These are phyloP conservation scores for Peromyscus polionotus DNA, from an alignment of 2,113 vertebrate genomes.

Conservation along the genomic window DNA sequence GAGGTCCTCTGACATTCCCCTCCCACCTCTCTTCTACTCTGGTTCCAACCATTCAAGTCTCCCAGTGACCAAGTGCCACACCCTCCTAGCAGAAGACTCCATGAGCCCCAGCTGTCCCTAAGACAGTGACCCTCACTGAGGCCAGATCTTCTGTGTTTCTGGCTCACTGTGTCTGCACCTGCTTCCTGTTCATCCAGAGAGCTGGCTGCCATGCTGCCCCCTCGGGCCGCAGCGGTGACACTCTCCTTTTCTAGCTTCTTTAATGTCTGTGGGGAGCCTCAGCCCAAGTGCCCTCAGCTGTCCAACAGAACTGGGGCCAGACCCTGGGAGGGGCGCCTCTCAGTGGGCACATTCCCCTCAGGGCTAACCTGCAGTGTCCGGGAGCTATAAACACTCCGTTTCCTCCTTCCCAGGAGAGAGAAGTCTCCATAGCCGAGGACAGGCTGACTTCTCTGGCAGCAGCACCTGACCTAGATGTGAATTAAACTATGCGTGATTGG, in stretches of 20 bases:
- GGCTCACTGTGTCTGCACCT: not conserved
- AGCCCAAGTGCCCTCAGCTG: fast-evolving
- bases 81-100: fast-evolving
- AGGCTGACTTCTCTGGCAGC: not conserved
- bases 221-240: fast-evolving
- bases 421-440: fast-evolving
- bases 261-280: not conserved
- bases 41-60: no score
- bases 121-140: not conserved
- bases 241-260: not conserved
- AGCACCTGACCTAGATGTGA: no score
- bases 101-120: not conserved
- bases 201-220: not conserved
- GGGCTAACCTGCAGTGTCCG: not conserved
- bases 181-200: not conserved
- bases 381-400: fast-evolving
- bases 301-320: not conserved
- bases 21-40: fast-evolving
- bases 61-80: fast-evolving
- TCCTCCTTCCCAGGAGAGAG: not conserved
- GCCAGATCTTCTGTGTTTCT: not conserved
- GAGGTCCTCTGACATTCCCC: fast-evolving
- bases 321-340: not conserved
- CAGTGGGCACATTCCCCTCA: fast-evolving
- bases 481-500: fast-evolving